phyloP scores from a whole-genome alignment of 2,888 invertebrate species.

The Aporophyla lueneburgensis region DNA sequence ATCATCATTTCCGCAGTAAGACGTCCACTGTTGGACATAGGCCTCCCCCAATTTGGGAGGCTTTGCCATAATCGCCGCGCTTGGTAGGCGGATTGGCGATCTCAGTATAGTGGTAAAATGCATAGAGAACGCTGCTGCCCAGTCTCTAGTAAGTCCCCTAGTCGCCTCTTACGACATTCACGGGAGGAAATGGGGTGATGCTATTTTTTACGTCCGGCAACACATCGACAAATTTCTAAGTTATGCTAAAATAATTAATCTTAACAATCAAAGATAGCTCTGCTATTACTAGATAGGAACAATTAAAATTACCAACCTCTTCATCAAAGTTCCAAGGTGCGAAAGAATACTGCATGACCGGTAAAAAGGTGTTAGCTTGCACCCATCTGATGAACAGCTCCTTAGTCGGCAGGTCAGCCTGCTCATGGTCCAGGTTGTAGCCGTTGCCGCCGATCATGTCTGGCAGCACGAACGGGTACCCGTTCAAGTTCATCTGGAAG shows the following conservation, averaged over 20 bases:
- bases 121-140: too few species aligned
- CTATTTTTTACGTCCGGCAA: too few species aligned
- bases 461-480: conserved; percentile 94
- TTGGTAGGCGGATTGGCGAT: too few species aligned
- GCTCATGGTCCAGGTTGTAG: conserved; percentile 86
- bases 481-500: conserved; percentile 92
- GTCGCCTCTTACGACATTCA: too few species aligned
- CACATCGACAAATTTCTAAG: too few species aligned
- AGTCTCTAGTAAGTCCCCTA: too few species aligned
- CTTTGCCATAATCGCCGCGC: too few species aligned
- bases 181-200: too few species aligned
- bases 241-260: background rate
- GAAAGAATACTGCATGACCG: conserved; percentile 94
- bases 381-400: conserved; percentile 95
- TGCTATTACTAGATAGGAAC: background rate
- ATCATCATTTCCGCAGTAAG: too few species aligned
- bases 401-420: conserved; percentile 88
- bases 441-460: conserved; percentile 95
- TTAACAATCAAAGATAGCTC: background rate
- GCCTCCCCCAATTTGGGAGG: too few species aligned
- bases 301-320: conserved; percentile 75
- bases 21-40: too few species aligned
- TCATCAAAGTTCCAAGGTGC: conserved; percentile 95
- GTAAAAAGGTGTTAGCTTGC: conserved; percentile 94
- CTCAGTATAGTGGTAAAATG: too few species aligned